Evolutionary conservation across 2,888 invertebrate species (phyloP).

Genomic region (Conistra vaccinii): DNA sequence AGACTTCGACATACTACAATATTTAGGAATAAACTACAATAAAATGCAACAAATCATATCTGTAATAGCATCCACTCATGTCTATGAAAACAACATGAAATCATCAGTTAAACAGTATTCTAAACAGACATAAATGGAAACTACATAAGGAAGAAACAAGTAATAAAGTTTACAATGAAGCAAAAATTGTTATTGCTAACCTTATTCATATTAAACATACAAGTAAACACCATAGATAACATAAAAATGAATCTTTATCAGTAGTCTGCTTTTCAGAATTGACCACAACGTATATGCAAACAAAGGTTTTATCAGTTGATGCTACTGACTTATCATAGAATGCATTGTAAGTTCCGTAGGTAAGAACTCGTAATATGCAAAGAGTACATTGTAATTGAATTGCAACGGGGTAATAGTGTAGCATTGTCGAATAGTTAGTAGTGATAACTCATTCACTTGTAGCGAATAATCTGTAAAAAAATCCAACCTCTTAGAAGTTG

Average conservation of each 20-base stretch:
- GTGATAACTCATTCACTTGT: not conserved
- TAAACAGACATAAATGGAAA: not conserved
- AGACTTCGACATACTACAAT: not conserved
- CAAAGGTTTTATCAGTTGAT: not conserved
- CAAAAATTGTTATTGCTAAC: constrained; percentile 4
- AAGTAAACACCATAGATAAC: not conserved
- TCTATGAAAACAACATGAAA: no score
- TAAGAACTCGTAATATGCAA: not conserved
- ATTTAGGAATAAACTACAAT: not conserved
- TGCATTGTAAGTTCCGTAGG: not conserved
- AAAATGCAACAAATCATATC: not conserved
- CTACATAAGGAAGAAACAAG: not conserved
- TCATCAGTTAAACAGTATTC: not conserved
- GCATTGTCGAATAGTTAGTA: no score
- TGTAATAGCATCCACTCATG: not conserved
- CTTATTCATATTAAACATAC: not conserved
- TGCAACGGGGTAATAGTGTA: not conserved
- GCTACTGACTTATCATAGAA: not conserved
- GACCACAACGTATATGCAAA: not conserved
- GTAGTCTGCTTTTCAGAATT: not conserved
- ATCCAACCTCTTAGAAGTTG: not conserved
- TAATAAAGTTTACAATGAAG: constrained; percentile 27
- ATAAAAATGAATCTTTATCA: constrained; percentile 3
- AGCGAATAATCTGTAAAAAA: not conserved
- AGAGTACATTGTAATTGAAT: not conserved